A percentile compares a stretch with the other conserved stretches of the same genome.
These are phyloP conservation scores for Operophtera brumata DNA, from an alignment of 2,888 invertebrate genomes.

Conservation along the genomic window DNA sequence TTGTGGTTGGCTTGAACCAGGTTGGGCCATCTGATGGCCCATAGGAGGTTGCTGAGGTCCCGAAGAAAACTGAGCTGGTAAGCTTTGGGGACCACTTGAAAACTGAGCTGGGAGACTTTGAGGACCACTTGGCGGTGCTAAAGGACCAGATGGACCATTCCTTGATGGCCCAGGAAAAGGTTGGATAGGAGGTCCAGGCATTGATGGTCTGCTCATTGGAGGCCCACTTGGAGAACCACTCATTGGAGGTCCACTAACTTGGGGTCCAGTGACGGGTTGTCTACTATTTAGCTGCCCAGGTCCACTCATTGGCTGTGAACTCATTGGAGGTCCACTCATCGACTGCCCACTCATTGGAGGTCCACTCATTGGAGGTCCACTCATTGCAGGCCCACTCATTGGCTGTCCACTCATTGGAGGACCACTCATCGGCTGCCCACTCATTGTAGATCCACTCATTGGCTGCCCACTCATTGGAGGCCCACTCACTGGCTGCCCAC, in stretches of 20 bases:
- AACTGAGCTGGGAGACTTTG: conserved; percentile 36
- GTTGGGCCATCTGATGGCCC: conserved; percentile 23
- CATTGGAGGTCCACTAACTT: conserved; percentile 27
- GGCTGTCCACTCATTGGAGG: conserved; percentile 8
- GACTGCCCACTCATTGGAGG: conserved; percentile 25
- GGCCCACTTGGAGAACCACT: conserved; percentile 28
- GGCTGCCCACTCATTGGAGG: conserved; percentile 24
- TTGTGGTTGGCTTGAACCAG: conserved; percentile 22
- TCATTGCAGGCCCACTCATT: conserved; percentile 12
- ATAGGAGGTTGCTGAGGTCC: conserved; percentile 6
- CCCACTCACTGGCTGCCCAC: conserved; percentile 9
- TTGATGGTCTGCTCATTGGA: conserved; percentile 27
- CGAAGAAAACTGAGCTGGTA: conserved; percentile 14
- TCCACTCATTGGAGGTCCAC: conserved; percentile 28
- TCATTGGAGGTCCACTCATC: conserved; percentile 5
- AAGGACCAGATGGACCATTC: conserved; percentile 43
- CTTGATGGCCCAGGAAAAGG: conserved; percentile 43
- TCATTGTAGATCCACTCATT: conserved; percentile 27
- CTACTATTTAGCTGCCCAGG: not conserved
- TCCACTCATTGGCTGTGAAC: not conserved
- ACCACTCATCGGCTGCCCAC: conserved; percentile 18
- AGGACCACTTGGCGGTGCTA: conserved; percentile 30
- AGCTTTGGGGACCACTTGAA: conserved; percentile 27
- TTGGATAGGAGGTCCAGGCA: conserved; percentile 28
- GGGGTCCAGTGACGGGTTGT: conserved; percentile 9